A percentile compares a stretch with the other conserved stretches of the same genome.
These are phyloP conservation scores for Norana najaformis DNA, from an alignment of 2,888 invertebrate species.

Conservation along the genomic window DNA sequence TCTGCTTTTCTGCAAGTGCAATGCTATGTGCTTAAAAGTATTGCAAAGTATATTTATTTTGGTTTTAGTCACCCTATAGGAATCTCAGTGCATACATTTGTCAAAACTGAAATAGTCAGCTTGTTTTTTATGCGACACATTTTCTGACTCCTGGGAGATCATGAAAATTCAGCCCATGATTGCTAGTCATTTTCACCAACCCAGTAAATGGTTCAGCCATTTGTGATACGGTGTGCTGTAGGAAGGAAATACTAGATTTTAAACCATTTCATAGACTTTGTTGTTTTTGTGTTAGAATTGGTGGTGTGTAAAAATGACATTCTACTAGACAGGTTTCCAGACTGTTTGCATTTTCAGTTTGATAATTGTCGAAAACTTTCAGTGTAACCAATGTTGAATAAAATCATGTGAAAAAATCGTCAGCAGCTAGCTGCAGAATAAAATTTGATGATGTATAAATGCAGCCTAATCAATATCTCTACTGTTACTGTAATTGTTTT, in stretches of 20 bases:
- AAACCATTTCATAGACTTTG: neutral
- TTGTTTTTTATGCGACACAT: too few relatives aligned
- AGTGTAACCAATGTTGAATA: neutral
- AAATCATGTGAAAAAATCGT: neutral
- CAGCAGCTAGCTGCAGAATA: neutral
- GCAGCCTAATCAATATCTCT: neutral
- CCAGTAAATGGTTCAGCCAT: neutral
- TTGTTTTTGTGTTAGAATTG: neutral
- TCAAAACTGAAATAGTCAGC: neutral
- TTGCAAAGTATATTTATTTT: neutral
- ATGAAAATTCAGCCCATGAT: too few relatives aligned
- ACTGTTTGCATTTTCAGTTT: neutral
- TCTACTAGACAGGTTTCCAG: neutral
- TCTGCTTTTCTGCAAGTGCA: neutral
- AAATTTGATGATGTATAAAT: neutral
- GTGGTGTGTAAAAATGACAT: neutral
- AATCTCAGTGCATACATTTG: neutral
- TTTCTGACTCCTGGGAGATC: neutral
- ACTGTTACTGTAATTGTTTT: neutral
- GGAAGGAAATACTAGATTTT: neutral
- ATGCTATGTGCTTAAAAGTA: neutral
- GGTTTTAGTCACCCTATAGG: neutral
- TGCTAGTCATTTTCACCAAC: neutral
- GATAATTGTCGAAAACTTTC: neutral
- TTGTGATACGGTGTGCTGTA: neutral